phyloP scores from a whole-genome alignment of 2,888 invertebrate genomes.

The Sturmia bella region DNA sequence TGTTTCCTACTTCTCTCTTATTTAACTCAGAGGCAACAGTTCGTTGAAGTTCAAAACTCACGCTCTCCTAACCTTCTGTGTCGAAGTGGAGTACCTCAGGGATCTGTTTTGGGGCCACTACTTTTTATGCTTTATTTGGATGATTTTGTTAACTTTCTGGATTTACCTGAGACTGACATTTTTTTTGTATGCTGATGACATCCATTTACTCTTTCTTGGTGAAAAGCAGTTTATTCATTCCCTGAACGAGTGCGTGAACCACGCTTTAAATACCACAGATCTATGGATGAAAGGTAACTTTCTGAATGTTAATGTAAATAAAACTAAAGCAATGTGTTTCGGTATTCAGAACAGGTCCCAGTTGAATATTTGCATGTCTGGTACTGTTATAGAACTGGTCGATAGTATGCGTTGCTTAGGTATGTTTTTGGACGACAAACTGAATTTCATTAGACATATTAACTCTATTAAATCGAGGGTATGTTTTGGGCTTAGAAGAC shows the following conservation, averaged over 20 bases:
- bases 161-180: neutral
- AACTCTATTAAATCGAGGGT: neutral
- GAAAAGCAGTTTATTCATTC: neutral
- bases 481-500: neutral
- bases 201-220: neutral
- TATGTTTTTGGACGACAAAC: neutral
- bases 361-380: neutral
- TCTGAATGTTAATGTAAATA: neutral
- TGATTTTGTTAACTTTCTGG: neutral
- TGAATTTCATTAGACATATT: neutral
- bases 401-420: neutral
- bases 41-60: too few relatives aligned
- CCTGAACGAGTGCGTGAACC: neutral
- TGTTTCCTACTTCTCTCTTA: too few relatives aligned
- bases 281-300: neutral
- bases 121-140: conserved; percentile 8
- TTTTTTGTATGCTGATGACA: conserved; percentile 4
- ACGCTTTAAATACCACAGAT: neutral
- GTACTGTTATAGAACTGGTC: neutral
- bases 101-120: neutral
- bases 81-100: conserved; percentile 4
- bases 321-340: conserved; percentile 10
- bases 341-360: neutral
- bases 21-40: too few relatives aligned
- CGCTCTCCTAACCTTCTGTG: neutral